These are phyloP conservation scores for Iguana delicatissima DNA, from an alignment of 2,797 vertebrate species.

Conservation along the genomic window DNA sequence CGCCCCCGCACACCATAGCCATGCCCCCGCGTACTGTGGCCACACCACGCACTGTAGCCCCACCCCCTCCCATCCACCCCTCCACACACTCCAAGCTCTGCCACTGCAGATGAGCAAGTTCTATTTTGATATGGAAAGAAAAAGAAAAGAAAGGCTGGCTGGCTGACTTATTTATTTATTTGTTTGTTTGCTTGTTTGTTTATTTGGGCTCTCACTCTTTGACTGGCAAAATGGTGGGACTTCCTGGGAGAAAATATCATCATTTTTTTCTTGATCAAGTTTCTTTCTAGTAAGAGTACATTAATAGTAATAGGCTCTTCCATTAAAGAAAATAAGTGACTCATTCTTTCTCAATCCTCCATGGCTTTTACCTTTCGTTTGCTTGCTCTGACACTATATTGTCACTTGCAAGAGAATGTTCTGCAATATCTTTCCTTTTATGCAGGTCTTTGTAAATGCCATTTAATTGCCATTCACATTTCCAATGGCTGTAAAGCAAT, in stretches of 20 bases:
- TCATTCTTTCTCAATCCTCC: neutral
- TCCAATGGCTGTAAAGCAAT: neutral
- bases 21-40: too few species aligned
- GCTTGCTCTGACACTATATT: slow-evolving; percentile 33
- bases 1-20: too few species aligned
- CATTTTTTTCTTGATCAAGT: neutral
- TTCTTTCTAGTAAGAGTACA: neutral
- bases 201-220: neutral
- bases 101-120: neutral
- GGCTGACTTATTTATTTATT: too few species aligned
- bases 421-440: neutral
- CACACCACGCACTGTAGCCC: too few species aligned
- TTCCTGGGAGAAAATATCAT: neutral
- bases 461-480: neutral
- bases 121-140: neutral
- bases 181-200: too few species aligned
- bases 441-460: neutral
- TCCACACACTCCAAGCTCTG: too few species aligned
- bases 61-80: too few species aligned
- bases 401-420: slow-evolving; percentile 19
- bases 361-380: slow-evolving; percentile 7
- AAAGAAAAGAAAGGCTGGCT: neutral
- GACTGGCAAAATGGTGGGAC: neutral
- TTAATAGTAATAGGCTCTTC: neutral
- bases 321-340: neutral